Percentiles rank a stretch among this genome's conserved stretches.
These are phyloP conservation scores for Allobates femoralis DNA, from an alignment of 2,797 vertebrate genomes.

Conservation along the genomic window DNA sequence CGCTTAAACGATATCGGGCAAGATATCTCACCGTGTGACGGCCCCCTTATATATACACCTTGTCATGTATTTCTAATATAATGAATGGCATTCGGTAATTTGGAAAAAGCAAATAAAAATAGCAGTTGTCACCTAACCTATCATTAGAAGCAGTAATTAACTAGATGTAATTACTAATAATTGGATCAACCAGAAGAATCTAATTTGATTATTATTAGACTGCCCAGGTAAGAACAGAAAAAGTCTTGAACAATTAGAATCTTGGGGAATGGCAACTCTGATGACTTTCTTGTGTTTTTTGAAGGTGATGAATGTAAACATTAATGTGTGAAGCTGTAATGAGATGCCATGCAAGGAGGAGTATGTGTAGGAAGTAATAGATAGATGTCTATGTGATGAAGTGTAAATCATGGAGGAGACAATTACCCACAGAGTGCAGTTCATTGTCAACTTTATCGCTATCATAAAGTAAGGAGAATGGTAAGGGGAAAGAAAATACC, in stretches of 20 bases:
- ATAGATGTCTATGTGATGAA: slow-evolving; percentile 53
- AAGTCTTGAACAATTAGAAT: neutral
- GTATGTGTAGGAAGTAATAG: slow-evolving; percentile 52
- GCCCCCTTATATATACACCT: neutral
- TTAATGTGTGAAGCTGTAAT: slow-evolving; percentile 42
- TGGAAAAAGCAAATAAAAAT: neutral
- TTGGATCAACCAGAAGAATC: neutral
- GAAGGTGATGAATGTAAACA: slow-evolving; percentile 54
- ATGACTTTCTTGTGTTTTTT: slow-evolving; percentile 3
- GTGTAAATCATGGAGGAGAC: slow-evolving; percentile 55
- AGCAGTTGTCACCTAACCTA: neutral
- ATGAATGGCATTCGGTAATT: neutral
- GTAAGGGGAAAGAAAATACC: slow-evolving; percentile 41
- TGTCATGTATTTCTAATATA: neutral
- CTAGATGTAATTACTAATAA: neutral
- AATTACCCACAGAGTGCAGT: slow-evolving; percentile 50
- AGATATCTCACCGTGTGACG: too few species aligned
- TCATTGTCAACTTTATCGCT: slow-evolving; percentile 52
- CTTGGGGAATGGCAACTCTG: neutral
- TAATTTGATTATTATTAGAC: neutral
- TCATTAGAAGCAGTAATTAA: neutral
- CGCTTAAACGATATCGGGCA: too few species aligned
- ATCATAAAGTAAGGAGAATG: slow-evolving; percentile 53
- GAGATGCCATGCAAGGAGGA: slow-evolving; percentile 52
- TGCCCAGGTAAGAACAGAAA: neutral